These are phyloP conservation scores for Meloidogyne exigua DNA, from an alignment of 1,140 invertebrate species.

Conservation along the genomic window DNA sequence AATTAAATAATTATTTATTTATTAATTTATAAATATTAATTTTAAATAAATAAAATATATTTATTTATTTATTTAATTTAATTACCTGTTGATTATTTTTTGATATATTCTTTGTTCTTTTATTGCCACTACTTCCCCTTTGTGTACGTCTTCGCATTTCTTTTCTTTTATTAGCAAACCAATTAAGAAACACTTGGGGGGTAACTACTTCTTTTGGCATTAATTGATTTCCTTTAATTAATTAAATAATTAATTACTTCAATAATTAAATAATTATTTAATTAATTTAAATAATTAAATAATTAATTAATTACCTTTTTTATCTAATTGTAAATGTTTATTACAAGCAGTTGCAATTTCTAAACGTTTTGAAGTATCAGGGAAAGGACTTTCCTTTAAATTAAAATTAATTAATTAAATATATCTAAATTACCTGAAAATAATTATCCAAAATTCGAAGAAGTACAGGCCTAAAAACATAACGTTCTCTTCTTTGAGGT, in stretches of 20 bases:
- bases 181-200: slow-evolving; percentile 61
- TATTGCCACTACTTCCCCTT: neutral
- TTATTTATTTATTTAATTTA: too few species aligned
- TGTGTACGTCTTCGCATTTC: slow-evolving; percentile 47
- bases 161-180: slow-evolving; percentile 63
- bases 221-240: slow-evolving; percentile 42
- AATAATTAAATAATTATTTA: neutral
- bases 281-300: too few species aligned
- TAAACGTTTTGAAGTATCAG: slow-evolving; percentile 49
- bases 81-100: neutral
- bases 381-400: slow-evolving; percentile 38
- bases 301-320: slow-evolving; percentile 44
- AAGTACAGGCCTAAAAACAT: slow-evolving; percentile 60
- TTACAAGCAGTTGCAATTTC: slow-evolving; percentile 61
- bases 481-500: slow-evolving; percentile 59
- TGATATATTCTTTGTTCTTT: neutral
- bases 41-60: too few species aligned
- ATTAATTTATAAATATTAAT: too few species aligned
- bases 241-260: neutral
- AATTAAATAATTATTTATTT: too few species aligned
- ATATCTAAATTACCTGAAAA: slow-evolving; percentile 33
- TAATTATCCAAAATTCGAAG: slow-evolving; percentile 53
- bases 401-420: neutral
- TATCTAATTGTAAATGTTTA: slow-evolving; percentile 49
- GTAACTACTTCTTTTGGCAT: slow-evolving; percentile 64